phyloP scores from a whole-genome alignment of 2,113 vertebrate genomes.

The Melanostigma gelatinosum region DNA sequence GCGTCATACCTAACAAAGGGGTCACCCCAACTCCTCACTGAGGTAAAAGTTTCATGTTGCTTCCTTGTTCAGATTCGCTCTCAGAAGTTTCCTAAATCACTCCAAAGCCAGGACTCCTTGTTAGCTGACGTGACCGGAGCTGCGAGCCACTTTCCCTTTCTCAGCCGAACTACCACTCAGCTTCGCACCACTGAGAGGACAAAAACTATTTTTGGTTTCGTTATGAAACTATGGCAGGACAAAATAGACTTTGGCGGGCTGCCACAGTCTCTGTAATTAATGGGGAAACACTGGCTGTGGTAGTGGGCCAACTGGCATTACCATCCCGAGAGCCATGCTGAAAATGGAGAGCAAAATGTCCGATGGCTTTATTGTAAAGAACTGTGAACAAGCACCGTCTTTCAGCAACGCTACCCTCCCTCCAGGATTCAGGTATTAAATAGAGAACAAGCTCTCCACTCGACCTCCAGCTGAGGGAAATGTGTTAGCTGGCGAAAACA shows the following conservation, averaged over 20 bases:
- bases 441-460: conserved; percentile 54
- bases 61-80: too few relatives aligned
- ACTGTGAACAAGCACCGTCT: conserved; percentile 12
- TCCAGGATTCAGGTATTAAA: conserved; percentile 60
- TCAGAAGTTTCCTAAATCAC: too few relatives aligned
- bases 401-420: conserved; percentile 9
- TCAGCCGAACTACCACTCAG: neutral
- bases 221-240: neutral
- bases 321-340: neutral
- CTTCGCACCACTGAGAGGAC: neutral
- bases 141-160: neutral
- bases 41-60: neutral
- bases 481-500: conserved; percentile 58
- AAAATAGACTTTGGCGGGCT: neutral
- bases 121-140: neutral
- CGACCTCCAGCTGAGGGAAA: conserved; percentile 57
- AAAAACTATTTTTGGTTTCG: neutral
- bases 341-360: conserved; percentile 17
- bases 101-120: too few relatives aligned
- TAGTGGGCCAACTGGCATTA: neutral
- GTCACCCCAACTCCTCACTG: too few relatives aligned
- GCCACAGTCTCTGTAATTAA: neutral
- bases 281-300: neutral
- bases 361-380: conserved; percentile 29
- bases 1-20: neutral